These are phyloP conservation scores for Anolis carolinensis DNA, from an alignment of 2,113 vertebrate genomes.

Conservation along the genomic window DNA sequence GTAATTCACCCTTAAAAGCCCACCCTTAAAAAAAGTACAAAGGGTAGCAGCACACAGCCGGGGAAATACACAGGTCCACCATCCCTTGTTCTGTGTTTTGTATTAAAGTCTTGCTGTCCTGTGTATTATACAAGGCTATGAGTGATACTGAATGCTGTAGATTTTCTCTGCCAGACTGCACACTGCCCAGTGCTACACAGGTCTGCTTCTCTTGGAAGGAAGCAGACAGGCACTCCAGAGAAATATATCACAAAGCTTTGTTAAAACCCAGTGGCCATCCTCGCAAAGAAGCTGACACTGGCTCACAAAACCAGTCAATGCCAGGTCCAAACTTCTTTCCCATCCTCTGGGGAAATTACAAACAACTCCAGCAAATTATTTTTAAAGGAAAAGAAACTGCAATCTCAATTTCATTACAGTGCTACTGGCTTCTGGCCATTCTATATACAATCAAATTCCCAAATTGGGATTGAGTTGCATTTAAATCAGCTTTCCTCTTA, in stretches of 20 bases:
- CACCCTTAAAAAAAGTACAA: no score
- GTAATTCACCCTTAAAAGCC: no score
- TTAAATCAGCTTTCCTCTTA: conserved; percentile 33
- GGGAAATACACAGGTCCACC: no score
- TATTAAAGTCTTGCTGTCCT: no score
- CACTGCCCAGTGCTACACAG: neutral
- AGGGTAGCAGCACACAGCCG: no score
- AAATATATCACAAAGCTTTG: neutral
- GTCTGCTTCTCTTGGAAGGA: neutral
- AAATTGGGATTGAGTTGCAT: neutral
- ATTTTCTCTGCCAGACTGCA: neutral
- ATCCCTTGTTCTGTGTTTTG: no score
- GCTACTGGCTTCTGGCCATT: neutral
- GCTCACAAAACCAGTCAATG: neutral
- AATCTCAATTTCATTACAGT: neutral
- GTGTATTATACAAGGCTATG: no score
- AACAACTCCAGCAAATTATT: conserved; percentile 4
- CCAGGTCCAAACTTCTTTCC: neutral
- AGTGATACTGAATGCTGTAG: no score
- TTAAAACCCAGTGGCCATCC: neutral
- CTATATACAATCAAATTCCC: neutral
- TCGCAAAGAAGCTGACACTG: no score
- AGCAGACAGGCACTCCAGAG: neutral
- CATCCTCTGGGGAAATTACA: neutral
- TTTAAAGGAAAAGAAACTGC: conserved; percentile 16